Conservation (phyloP, 1,140 invertebrate genomes). For the Arctopsyche grandis region DNA sequence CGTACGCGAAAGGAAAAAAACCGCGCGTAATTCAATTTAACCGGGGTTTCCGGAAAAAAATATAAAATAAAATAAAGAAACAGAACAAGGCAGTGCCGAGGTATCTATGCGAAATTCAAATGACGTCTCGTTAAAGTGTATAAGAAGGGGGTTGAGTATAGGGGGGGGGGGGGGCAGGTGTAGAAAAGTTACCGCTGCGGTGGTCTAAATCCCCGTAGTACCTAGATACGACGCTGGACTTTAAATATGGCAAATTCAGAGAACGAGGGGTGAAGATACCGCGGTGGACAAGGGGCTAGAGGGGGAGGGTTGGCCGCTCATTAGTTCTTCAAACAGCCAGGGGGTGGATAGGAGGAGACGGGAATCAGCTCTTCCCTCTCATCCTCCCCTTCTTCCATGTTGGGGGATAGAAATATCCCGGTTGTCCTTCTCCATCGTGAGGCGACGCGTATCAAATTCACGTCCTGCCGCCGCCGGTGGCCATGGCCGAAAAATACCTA, state of each 20-base stretch:
- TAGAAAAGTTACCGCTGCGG: constrained; percentile 37
- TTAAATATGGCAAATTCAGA: constrained; percentile 42
- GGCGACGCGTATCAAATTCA: neutral
- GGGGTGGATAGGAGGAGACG: constrained; percentile 5
- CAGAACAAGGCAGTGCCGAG: neutral
- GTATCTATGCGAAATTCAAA: constrained; percentile 11
- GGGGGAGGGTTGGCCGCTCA: constrained; percentile 46
- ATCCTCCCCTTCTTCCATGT: neutral
- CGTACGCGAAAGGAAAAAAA: neutral
- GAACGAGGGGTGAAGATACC: constrained; percentile 11
- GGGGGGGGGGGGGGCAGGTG: neutral
- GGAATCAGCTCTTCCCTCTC: neutral
- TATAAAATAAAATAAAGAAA: neutral
- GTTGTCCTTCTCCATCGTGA: neutral
- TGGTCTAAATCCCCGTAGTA: constrained; percentile 10
- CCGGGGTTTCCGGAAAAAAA: neutral
- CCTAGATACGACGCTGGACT: constrained; percentile 24
- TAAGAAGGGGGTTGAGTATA: neutral
- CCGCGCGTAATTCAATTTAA: constrained; percentile 11
- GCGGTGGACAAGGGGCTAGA: constrained; percentile 8
- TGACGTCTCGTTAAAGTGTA: constrained; percentile 32
- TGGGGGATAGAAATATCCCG: no score
- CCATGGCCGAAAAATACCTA: neutral
- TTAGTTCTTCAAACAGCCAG: constrained; percentile 54
- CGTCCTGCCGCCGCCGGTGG: neutral